Conservation (phyloP, 2,113 vertebrate species). For the Carollia perspicillata region DNA sequence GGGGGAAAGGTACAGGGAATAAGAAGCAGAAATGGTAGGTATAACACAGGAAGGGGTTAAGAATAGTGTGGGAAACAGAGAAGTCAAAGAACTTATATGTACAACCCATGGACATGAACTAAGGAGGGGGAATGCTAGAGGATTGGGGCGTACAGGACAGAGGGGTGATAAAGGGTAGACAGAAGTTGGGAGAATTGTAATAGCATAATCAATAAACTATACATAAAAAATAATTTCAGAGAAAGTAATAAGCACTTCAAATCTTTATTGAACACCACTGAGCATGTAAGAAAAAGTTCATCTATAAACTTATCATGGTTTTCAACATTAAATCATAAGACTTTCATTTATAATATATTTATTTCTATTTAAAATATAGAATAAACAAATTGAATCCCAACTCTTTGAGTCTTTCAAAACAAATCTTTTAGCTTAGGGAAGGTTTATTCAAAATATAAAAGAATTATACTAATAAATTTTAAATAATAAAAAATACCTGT, state of each 20-base stretch:
- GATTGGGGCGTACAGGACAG: no score
- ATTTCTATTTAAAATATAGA: constrained; percentile 56
- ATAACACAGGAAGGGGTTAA: no score
- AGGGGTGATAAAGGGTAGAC: no score
- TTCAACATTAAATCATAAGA: constrained; percentile 4
- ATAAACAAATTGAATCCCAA: constrained; percentile 39
- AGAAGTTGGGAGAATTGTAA: no score
- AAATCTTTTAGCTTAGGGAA: neutral
- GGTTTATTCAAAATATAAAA: constrained; percentile 31
- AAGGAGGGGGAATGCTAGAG: no score
- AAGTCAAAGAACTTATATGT: no score
- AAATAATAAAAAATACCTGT: neutral
- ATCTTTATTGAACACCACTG: neutral
- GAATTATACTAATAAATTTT: neutral
- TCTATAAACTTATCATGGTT: neutral
- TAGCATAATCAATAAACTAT: no score
- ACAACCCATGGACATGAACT: no score
- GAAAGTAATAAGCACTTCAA: neutral
- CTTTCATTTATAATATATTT: constrained; percentile 36
- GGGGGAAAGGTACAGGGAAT: no score
- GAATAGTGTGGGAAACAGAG: no score
- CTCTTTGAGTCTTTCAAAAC: neutral
- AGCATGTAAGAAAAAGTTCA: neutral
- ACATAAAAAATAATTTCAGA: no score
- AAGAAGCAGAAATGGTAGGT: no score